Conservation (phyloP, 2,113 vertebrate genomes). For the Silurus meridionalis region DNA sequence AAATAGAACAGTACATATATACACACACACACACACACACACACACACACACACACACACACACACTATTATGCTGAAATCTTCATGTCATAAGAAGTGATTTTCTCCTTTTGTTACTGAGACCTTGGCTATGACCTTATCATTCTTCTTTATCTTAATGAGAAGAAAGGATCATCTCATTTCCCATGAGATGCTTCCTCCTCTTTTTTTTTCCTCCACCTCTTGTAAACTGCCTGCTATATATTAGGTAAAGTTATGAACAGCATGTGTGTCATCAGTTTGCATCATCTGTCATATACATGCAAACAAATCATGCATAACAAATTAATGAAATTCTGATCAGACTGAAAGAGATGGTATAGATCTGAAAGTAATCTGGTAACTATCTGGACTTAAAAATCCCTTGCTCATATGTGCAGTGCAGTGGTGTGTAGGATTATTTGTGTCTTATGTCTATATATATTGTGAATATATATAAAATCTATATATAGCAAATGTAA, state of each 20-base stretch:
- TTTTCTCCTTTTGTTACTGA: slow-evolving; percentile 7
- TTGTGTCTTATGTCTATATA: too few species aligned
- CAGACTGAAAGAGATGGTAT: too few species aligned
- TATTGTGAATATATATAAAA: too few species aligned
- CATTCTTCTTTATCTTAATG: slow-evolving; percentile 33
- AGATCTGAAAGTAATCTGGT: too few species aligned
- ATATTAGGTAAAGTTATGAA: background rate
- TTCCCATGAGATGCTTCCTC: background rate
- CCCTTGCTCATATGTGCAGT: too few species aligned
- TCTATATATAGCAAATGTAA: too few species aligned
- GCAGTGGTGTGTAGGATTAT: too few species aligned
- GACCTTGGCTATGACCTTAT: slow-evolving; percentile 21
- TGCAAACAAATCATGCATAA: too few species aligned
- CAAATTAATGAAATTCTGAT: too few species aligned
- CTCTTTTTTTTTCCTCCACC: background rate
- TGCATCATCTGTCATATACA: too few species aligned
- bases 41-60: background rate
- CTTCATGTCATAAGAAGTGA: slow-evolving; percentile 19
- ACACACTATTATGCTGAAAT: background rate
- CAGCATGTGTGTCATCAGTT: background rate
- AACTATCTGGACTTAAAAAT: too few species aligned
- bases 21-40: background rate
- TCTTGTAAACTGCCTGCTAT: background rate
- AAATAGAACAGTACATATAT: background rate
- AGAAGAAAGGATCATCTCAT: slow-evolving; percentile 19